phyloP scores from a whole-genome alignment of 2,113 vertebrate species.

The Typhlomys cinereus region DNA sequence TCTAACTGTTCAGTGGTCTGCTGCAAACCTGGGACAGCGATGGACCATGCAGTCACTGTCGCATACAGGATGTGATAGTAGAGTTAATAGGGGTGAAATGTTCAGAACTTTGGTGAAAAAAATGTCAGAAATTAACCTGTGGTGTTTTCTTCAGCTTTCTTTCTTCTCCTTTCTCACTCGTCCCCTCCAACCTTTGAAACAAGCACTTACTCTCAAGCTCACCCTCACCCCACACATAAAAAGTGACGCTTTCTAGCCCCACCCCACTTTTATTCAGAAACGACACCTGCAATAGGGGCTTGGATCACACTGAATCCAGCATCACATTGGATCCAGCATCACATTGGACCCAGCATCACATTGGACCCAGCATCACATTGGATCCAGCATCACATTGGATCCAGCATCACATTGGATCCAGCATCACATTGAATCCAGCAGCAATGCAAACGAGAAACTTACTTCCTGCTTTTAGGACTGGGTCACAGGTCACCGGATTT shows the following conservation, averaged over 20 bases:
- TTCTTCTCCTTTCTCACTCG: neutral
- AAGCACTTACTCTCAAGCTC: fast-evolving
- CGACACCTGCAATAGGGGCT: neutral
- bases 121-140: neutral
- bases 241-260: neutral
- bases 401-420: neutral
- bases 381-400: neutral
- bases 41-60: neutral
- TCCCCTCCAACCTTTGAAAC: neutral
- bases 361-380: no score
- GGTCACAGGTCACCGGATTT: neutral
- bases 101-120: neutral
- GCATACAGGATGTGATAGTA: neutral
- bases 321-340: neutral
- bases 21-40: neutral
- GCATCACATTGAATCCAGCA: neutral
- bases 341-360: no score
- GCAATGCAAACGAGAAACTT: neutral
- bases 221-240: no score
- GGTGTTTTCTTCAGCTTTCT: neutral
- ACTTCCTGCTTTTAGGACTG: neutral
- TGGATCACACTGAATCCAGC: no score
- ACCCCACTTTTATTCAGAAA: neutral
- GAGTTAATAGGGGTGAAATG: neutral
- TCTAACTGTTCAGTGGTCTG: neutral